These are phyloP conservation scores for Chondrosia reniformis DNA, from an alignment of 37 sponge, comb jelly and placozoan species.

Conservation along the genomic window DNA sequence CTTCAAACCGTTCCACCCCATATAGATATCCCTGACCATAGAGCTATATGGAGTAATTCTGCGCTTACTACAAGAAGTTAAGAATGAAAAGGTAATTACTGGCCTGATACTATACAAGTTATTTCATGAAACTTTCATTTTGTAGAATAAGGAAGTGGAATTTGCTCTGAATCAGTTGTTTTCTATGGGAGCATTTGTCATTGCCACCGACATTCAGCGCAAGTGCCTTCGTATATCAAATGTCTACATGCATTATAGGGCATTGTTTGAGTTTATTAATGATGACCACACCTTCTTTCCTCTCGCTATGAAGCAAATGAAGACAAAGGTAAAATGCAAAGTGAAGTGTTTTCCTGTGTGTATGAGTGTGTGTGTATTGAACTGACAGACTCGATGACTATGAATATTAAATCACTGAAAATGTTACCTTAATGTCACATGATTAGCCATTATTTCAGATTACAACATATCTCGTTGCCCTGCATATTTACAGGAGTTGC, in stretches of 20 bases:
- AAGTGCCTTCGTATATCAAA: slow-evolving; percentile 15
- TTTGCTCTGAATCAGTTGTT: slow-evolving; percentile 5
- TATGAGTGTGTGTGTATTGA: neutral
- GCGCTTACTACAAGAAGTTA: too few relatives aligned
- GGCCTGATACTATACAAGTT: too few relatives aligned
- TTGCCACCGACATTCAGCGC: neutral
- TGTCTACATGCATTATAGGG: slow-evolving; percentile 19
- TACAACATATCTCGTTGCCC: neutral
- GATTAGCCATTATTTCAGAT: too few relatives aligned
- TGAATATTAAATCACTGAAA: too few relatives aligned
- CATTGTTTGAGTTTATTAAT: slow-evolving; percentile 5
- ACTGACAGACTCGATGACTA: too few relatives aligned
- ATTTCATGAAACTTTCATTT: too few relatives aligned
- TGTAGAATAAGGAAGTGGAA: slow-evolving; percentile 6
- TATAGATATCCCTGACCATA: too few relatives aligned
- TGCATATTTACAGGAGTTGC: neutral
- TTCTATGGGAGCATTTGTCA: slow-evolving; percentile 1
- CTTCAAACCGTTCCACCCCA: too few relatives aligned
- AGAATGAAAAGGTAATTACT: too few relatives aligned
- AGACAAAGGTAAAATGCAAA: slow-evolving; percentile 17
- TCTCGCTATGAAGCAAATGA: neutral
- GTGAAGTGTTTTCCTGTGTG: neutral
- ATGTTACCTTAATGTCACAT: too few relatives aligned
- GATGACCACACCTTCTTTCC: slow-evolving; percentile 10
- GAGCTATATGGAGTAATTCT: too few relatives aligned